Base-by-base conservation (phyloP, 2,888 invertebrate species). In the Drosophila paramelanica region DNA sequence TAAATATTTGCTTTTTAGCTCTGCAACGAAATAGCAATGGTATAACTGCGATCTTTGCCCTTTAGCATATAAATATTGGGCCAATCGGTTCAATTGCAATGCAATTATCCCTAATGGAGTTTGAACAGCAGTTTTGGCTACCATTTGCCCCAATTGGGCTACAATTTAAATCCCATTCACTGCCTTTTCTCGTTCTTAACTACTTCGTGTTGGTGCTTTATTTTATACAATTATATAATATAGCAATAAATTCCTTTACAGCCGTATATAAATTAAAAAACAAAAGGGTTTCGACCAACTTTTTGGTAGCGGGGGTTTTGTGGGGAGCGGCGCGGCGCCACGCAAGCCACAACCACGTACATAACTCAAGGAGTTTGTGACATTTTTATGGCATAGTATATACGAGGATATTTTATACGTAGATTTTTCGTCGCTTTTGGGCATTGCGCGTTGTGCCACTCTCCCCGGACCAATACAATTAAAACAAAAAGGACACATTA, bases 341-440 rank as follows among this genome's bases (percentile, higher is more conserved):
- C 74, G 88, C 67, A 80, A 83, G 83, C 83, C 83, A 77, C 89
- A 78, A 58, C 70, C 81, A 71, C 58, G 78, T 75, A 71, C 85
- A 89, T 85, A 85, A 85, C 82, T 85, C 85, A 85, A 85, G 88
- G 89, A 79, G 79, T 73, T 82, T 89, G 89, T 85, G 89, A 85
- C 85, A 88, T 85, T 85, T 85, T 85, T 88, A 85, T 89, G 82
- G 85, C 88, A 85, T 51, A 39, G 70, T 70, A 67, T 67, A 77
- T 64, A 51, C 52, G 41, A 68, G 68, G 56, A 79, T 84, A 82
- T 88, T 83, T 82, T 82, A 82, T 88, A 71, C 80, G 79, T 79
- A 68, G 77, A 85, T 88, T 86, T 87, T 73, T 66, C 58, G 68
- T 31, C 60, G 69, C 76, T 79, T 88, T 89, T 81, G 79, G 82